A percentile compares a stretch with the other conserved stretches of the same genome.
Conservation (phyloP, 2,113 vertebrate genomes). For the Oryzias celebensis region DNA sequence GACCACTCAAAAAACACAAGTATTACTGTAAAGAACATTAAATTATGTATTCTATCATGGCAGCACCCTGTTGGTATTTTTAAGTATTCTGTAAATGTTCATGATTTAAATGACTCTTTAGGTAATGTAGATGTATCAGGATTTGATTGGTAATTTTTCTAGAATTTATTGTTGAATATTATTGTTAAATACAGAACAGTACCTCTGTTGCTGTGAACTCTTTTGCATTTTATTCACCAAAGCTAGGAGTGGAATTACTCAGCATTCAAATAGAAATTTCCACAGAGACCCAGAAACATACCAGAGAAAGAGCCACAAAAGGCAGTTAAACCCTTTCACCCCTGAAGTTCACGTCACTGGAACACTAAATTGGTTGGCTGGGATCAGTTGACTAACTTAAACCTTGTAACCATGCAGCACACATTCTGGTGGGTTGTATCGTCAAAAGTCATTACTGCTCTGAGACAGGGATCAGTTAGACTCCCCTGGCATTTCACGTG, state of each 20-base stretch:
- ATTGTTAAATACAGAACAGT: neutral
- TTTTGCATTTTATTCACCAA: neutral
- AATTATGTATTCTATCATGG: too few relatives aligned
- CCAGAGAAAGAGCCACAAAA: conserved; percentile 21
- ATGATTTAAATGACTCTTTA: too few relatives aligned
- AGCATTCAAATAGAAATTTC: conserved; percentile 6
- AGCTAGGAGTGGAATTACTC: neutral
- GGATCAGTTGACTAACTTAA: conserved; percentile 20
- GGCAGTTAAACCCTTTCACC: conserved; percentile 14
- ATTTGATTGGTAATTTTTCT: too few relatives aligned
- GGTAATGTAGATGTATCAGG: too few relatives aligned
- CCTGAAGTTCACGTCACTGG: conserved; percentile 23
- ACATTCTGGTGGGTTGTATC: conserved; percentile 26
- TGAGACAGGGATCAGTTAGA: conserved; percentile 27
- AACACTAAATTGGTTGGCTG: conserved; percentile 24
- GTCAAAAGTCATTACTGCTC: conserved; percentile 19
- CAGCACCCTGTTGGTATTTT: too few relatives aligned
- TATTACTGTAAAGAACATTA: too few relatives aligned
- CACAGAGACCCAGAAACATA: conserved; percentile 16
- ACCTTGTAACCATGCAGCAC: conserved; percentile 19
- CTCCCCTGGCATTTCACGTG: conserved; percentile 14
- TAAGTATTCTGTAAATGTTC: too few relatives aligned
- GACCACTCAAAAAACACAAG: too few relatives aligned
- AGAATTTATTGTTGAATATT: neutral
- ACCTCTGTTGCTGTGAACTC: too few relatives aligned